Base-by-base conservation (phyloP, 2,888 invertebrate species). In the Melanostoma scalare region DNA sequence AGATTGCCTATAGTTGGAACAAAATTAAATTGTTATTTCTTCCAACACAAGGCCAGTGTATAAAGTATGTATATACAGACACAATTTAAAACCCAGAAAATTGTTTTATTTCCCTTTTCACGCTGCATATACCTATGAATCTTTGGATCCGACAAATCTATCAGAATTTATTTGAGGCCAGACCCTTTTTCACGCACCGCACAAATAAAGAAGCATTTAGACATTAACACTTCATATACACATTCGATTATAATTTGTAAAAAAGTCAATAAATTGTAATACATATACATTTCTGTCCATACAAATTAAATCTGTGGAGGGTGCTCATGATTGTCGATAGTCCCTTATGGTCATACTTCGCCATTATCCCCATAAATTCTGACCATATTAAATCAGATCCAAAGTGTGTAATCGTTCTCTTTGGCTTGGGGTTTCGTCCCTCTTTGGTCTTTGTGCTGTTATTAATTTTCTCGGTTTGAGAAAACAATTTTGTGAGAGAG, bases 311-410 rank as follows among this genome's bases (percentile, higher is more conserved):
- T 44, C 36, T 30, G 2, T 58, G 36, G 36, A 76, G 46, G 48
- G 38, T 55, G 42, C 50, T 75, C 10, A 53, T 38, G 20, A 61
- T 46, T 46, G 20, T 68, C 46, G 63, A 61, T 67, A 50, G 35
- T 67, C 61, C 60, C 61, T 74, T 63, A 30, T 65, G 42, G 74
- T 42, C 40, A 40, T 52, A 42, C 42, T 6, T 42, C 46, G 42
- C 6, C 53, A 65, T 72, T 56, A 81, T 55, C 72, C 72, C 9
- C 82, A 78, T 84, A 74, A 78, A 84, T 74, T 78, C 52, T 38
- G 9, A 4, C 36, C 3, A 36, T n/a, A 72, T 44, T 84, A 84
- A 84, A 84, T 84, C 82, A 84, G 61, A 50, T 31, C 52, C 30
- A 68, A 73, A 77, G 73, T 69, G 78, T 69, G 63, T 84, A 78